Evolutionary conservation across 2,888 invertebrate genomes (phyloP), one percentile per base, ranked within the genome.

Genomic region (Mactromeris polynyma): DNA sequence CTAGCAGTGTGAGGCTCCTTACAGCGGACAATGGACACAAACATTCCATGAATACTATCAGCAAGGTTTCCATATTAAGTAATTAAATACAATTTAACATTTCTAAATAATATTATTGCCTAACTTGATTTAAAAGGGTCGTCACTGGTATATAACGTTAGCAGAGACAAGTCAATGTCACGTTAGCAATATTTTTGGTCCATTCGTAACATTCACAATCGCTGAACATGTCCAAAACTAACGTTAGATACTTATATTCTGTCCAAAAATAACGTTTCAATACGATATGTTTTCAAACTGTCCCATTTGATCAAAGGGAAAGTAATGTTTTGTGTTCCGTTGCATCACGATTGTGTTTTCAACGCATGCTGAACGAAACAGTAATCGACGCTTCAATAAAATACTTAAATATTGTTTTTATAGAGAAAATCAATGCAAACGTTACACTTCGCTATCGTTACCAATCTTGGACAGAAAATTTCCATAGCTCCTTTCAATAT

Each of bases 181-280:
- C 69, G 33, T 77, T 73, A 83, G 83, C 83, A 83, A 83, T 83
- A 40, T 73, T 9, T 83, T 83, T 73, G 26, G 77, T 83, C 83
- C 83, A 73, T 40, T 33, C 42, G 73, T 83, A 83, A 83, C 83
- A 46, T 81, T 81, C 81, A 81, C 81, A 81, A 58, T 54, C 11
- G 2, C 36, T 81, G 54, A 81, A 54, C 54, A 31, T 36, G 81
- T 81, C 84, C 77, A 46, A 84, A 77, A 77, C 33, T 84, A 84
- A 84, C 84, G 78, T 46, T 84, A 84, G 78, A 77, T 77, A 78
- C 51, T 78, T 26, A 17, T 77, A 73, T 77, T 77, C 77, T 84
- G 84, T 84, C 84, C 84, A 84, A 84, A 84, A 84, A 54, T 77
- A 84, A 84, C 84, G 84, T 78, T 78, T 51, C 51, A 42, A 84